These are phyloP conservation scores for Zapornia atra DNA, from an alignment of 2,113 vertebrate species.

Conservation along the genomic window DNA sequence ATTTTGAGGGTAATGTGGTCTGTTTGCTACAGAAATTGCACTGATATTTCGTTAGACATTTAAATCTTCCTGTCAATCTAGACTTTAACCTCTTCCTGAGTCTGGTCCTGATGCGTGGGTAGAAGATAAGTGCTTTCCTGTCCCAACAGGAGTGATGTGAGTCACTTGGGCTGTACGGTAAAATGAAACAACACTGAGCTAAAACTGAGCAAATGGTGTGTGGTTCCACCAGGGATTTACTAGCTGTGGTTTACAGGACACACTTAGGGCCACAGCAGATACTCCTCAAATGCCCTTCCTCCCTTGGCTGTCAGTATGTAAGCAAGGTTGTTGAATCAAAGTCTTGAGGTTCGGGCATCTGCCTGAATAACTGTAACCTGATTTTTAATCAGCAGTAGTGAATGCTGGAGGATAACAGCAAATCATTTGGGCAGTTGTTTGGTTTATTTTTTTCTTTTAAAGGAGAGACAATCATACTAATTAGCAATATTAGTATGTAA, in stretches of 20 bases:
- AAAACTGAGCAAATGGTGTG: not conserved
- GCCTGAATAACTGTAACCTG: not conserved
- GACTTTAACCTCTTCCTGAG: not conserved
- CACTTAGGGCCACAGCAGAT: not conserved
- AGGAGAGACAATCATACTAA: not conserved
- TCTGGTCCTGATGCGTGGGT: not conserved
- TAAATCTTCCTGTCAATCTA: not conserved
- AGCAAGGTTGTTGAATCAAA: not conserved
- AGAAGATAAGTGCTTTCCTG: not conserved
- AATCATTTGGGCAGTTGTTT: not conserved
- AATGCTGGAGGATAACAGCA: not conserved
- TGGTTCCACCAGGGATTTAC: not conserved
- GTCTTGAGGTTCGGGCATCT: not conserved
- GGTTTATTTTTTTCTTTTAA: not conserved
- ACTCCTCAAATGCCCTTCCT: not conserved
- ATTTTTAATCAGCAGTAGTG: not conserved
- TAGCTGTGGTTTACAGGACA: not conserved
- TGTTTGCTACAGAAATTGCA: not conserved
- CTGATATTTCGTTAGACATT: not conserved
- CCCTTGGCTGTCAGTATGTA: not conserved
- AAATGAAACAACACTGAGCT: not conserved
- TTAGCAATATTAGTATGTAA: not conserved
- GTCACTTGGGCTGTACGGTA: not conserved
- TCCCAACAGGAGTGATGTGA: not conserved
- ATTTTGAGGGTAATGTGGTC: not conserved